Evolutionary conservation across 2,888 invertebrate species (phyloP).

Genomic region (Tethea ocularis): DNA sequence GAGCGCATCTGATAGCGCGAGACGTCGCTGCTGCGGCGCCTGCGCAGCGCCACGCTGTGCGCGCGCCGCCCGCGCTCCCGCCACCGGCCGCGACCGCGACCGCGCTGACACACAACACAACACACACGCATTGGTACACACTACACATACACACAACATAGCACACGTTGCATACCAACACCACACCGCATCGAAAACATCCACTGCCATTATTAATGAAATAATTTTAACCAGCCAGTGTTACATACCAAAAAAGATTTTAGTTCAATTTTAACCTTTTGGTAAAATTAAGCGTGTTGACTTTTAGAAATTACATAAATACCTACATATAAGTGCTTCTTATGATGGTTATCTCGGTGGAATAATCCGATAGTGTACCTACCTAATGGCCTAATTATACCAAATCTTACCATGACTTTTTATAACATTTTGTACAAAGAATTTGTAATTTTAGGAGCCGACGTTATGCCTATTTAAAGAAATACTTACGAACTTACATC

Average conservation of each 20-base stretch:
- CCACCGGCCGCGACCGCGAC: constrained; percentile 28
- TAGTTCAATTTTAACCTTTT: neutral
- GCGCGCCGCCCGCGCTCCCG: constrained; percentile 53
- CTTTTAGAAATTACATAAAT: neutral
- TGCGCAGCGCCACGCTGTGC: constrained; percentile 70
- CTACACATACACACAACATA: neutral
- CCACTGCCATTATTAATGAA: neutral
- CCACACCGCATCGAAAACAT: neutral
- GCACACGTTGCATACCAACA: neutral
- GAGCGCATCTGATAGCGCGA: constrained; percentile 82
- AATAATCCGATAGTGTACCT: neutral
- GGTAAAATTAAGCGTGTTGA: neutral
- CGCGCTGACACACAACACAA: constrained; percentile 5
- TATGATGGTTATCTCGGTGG: neutral
- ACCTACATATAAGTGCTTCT: neutral
- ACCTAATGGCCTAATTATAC: constrained; percentile 35
- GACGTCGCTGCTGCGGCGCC: constrained; percentile 71
- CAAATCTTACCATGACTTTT: constrained; percentile 69
- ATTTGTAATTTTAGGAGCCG: constrained; percentile 31
- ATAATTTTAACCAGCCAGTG: neutral
- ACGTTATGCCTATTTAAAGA: constrained; percentile 1
- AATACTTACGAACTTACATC: neutral
- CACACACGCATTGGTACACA: neutral
- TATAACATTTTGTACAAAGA: constrained; percentile 66
- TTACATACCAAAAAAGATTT: neutral